Evolutionary conservation across 1,140 invertebrate genomes (phyloP).

Genomic region (Acromyrmex heyeri): DNA sequence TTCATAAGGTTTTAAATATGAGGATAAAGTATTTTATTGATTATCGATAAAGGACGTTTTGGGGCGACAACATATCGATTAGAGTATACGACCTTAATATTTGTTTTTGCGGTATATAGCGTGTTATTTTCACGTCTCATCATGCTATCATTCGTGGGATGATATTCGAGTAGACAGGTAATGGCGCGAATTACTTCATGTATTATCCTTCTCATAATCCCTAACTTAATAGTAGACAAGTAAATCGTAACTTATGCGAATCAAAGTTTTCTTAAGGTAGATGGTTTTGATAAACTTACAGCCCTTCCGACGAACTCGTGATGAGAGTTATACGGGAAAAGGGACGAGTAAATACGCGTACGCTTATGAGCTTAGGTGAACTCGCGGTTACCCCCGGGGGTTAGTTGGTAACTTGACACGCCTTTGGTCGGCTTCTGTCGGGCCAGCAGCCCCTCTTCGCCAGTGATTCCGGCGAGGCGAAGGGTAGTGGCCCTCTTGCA

Average conservation of each 20-base stretch:
- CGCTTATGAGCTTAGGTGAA: constrained; percentile 78
- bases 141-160: too few relatives aligned
- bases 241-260: neutral
- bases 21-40: neutral
- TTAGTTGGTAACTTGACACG: constrained; percentile 84
- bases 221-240: neutral
- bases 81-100: neutral
- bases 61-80: neutral
- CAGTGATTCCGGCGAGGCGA: constrained; percentile 64
- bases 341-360: constrained; percentile 73
- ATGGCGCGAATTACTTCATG: too few relatives aligned
- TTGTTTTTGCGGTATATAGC: neutral
- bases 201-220: neutral
- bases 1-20: neutral
- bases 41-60: neutral
- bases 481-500: constrained; percentile 80
- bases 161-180: neutral
- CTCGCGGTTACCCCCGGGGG: constrained; percentile 83
- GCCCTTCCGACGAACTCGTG: constrained; percentile 54
- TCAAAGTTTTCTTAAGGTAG: constrained; percentile 51
- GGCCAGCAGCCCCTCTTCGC: constrained; percentile 85
- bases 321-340: constrained; percentile 65
- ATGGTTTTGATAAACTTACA: constrained; percentile 44
- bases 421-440: constrained; percentile 86
- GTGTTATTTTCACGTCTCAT: neutral